A percentile compares a stretch with the other conserved stretches of the same genome.
Conservation (phyloP, 2,888 invertebrate genomes). For the Proisotoma minuta region DNA sequence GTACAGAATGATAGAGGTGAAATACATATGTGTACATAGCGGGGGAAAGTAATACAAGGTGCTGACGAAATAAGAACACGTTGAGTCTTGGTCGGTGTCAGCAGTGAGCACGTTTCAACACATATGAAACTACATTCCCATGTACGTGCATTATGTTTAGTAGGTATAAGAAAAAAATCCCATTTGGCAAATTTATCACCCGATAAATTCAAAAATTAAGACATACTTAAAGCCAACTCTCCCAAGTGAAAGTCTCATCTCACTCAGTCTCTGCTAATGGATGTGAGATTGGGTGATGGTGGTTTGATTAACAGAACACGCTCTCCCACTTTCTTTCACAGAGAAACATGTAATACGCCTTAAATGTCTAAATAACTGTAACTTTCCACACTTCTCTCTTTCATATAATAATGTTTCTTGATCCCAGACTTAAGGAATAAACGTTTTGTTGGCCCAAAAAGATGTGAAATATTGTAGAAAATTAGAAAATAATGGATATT, state of each 20-base stretch:
- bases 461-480: constrained; percentile 7
- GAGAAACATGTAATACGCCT: neutral
- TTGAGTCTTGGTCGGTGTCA: neutral
- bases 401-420: constrained; percentile 2
- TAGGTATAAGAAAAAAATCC: constrained; percentile 33
- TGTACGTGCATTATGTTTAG: constrained; percentile 11
- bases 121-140: neutral
- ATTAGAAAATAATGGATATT: constrained; percentile 8
- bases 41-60: neutral
- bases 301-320: constrained; percentile 26
- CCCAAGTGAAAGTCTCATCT: constrained; percentile 17
- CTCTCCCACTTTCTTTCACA: neutral
- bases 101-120: constrained; percentile 1
- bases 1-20: neutral
- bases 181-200: constrained; percentile 46
- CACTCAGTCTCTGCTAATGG: constrained; percentile 18
- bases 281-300: constrained; percentile 19
- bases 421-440: constrained; percentile 2
- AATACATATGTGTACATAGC: constrained; percentile 9
- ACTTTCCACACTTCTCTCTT: neutral
- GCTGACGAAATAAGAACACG: constrained; percentile 3
- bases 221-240: constrained; percentile 40
- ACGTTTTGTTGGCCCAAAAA: neutral
- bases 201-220: constrained; percentile 48
- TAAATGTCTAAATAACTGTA: constrained; percentile 3